Conservation (phyloP, 2,888 invertebrate genomes). For the Phengaris alcon region DNA sequence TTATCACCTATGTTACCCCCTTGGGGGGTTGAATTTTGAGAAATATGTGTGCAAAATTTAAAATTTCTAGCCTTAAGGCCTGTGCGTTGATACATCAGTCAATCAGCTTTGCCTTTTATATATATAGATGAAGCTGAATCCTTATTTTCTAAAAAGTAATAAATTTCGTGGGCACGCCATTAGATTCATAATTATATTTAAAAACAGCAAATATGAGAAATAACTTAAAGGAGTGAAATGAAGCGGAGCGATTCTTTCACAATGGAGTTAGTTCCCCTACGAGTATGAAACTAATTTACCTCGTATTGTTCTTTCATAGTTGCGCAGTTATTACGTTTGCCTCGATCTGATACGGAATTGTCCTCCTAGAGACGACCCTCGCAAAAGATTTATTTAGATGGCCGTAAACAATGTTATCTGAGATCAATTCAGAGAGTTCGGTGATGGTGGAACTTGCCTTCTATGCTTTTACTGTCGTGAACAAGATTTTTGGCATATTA, state of each 20-base stretch:
- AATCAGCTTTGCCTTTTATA: no score
- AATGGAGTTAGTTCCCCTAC: constrained; percentile 61
- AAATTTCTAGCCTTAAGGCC: no score
- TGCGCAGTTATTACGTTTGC: constrained; percentile 69
- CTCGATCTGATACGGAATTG: constrained; percentile 71
- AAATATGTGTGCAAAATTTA: no score
- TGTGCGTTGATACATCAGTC: no score
- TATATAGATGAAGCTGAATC: no score
- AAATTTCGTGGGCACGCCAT: no score
- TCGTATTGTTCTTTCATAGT: constrained; percentile 71
- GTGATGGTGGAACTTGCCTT: not conserved
- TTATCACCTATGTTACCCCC: no score
- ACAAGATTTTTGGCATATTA: not conserved
- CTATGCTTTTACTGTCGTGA: not conserved
- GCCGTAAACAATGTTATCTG: constrained; percentile 45
- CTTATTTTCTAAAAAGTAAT: no score
- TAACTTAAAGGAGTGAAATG: constrained; percentile 6
- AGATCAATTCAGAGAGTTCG: constrained; percentile 23
- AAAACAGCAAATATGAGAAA: constrained; percentile 1
- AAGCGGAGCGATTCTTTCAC: constrained; percentile 41
- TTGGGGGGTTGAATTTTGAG: no score
- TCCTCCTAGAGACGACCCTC: constrained; percentile 51
- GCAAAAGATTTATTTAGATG: constrained; percentile 53
- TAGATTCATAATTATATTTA: not conserved
- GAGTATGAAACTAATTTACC: constrained; percentile 67